Evolutionary conservation across 1,140 invertebrate species (phyloP).

Genomic region (Drosophila kanapiae): DNA sequence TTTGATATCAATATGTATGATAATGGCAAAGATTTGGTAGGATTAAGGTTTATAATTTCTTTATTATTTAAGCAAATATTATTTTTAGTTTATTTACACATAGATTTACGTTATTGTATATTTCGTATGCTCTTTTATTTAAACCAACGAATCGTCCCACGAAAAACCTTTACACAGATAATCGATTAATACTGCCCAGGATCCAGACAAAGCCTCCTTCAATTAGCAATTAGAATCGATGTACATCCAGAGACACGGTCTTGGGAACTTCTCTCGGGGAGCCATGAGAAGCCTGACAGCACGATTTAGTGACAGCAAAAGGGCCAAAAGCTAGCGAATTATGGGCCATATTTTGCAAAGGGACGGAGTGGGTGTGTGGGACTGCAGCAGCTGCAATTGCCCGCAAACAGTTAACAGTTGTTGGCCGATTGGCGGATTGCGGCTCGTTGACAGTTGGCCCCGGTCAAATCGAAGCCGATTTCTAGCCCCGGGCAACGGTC

Average conservation of each 20-base stretch:
- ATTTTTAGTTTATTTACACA: background rate
- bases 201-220: background rate
- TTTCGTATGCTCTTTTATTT: too few relatives aligned
- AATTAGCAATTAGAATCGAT: slow-evolving; percentile 28
- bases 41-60: background rate
- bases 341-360: slow-evolving; percentile 38
- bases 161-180: background rate
- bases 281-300: slow-evolving; percentile 46
- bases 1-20: background rate
- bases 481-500: slow-evolving; percentile 60
- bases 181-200: background rate
- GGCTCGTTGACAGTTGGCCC: slow-evolving; percentile 70
- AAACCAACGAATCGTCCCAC: too few relatives aligned
- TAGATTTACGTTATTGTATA: background rate
- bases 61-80: background rate
- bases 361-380: background rate
- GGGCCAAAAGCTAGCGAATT: slow-evolving; percentile 34
- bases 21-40: too few relatives aligned
- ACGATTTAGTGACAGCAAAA: slow-evolving; percentile 44
- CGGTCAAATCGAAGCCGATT: slow-evolving; percentile 61
- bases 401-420: slow-evolving; percentile 39
- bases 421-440: slow-evolving; percentile 24
- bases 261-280: slow-evolving; percentile 25
- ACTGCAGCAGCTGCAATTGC: slow-evolving; percentile 49
- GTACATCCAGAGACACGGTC: slow-evolving; percentile 21